Evolutionary conservation across 2,888 invertebrate genomes (phyloP), one percentile per base, ranked within the genome.

Genomic region (Drosophila colorata): DNA sequence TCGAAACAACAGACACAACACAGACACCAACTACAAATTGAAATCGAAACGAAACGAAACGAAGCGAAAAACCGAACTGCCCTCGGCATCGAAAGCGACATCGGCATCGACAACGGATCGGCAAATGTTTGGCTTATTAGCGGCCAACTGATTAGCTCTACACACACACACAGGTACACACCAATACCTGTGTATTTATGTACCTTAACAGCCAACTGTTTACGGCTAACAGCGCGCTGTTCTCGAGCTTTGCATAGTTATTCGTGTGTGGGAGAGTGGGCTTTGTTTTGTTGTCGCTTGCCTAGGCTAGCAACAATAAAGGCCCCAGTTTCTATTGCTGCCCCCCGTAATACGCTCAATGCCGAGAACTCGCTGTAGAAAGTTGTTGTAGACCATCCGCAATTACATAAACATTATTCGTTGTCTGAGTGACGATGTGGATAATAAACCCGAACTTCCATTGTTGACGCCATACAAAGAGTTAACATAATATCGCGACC

Each of bases 321-420:
- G 53, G 55, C 57, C 25, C 18, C 16, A 55, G 41, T 72, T 73
- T 47, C 55, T 52, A 59, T 33, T 16, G 38, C 9, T 18, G 13
- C 11, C 35, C 49, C 46, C 41, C 43, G 51, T 55, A 55, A 43
- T 48, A 46, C 38, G 20, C n/a, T 16, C 25, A 49, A 55, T 57
- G 49, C 18, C 25, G 44, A 66, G 70, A 70, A 63, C 41, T 16
- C 23, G 38, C 14, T n/a, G 35, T 70, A 55, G 74, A 74, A 74
- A 74, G 74, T 73, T 73, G 48, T 41, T 56, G 46, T 63, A 48
- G 37, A 47, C 48, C 74, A 64, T 61, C 75, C 78, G 63, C 61
- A 77, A 78, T 81, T 83, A 77, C 80, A 80, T 83, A 83, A 80
- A 81, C 77, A 83, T 79, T 83, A 77, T 69, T 58, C 67, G 74